Percentiles rank a stretch among this genome's conserved stretches.
These are phyloP conservation scores for Petrosia ficiformis DNA, from an alignment of 37 sponge, comb jelly and placozoan genomes.

Conservation along the genomic window DNA sequence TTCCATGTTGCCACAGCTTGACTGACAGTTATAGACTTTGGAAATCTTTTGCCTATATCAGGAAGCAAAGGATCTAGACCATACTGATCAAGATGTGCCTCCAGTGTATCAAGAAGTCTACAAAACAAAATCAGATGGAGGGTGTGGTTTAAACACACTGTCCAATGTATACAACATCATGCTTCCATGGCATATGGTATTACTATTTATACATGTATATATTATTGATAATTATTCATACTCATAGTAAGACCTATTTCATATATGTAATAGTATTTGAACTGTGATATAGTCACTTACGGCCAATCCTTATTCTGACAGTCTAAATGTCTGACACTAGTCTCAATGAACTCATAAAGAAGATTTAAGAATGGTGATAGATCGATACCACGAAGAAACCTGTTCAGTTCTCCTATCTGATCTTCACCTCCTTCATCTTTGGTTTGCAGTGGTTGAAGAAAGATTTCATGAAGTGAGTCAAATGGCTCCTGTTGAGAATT, in stretches of 20 bases:
- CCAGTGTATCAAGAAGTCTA: neutral
- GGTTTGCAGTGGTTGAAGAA: no score
- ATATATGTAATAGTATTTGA: no score
- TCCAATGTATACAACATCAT: no score
- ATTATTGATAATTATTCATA: no score
- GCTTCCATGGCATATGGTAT: no score
- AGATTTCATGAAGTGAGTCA: slow-evolving; percentile 5
- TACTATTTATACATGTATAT: no score
- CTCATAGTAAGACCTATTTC: no score
- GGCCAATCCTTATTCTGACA: neutral
- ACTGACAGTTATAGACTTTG: slow-evolving; percentile 15
- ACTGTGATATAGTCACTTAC: slow-evolving; percentile 10
- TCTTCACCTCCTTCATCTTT: no score
- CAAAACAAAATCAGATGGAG: no score
- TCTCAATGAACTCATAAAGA: slow-evolving; percentile 39
- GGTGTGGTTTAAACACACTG: no score
- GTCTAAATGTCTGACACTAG: slow-evolving; percentile 4
- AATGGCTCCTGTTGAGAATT: slow-evolving; percentile 28
- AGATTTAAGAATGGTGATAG: slow-evolving; percentile 5
- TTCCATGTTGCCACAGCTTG: slow-evolving; percentile 42
- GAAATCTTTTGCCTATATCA: neutral
- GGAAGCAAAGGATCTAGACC: neutral
- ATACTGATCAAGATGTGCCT: neutral
- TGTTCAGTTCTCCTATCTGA: neutral
- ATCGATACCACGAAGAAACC: neutral